Conservation (phyloP, 2,888 invertebrate species). For the Lamellibrachia satsuma region DNA sequence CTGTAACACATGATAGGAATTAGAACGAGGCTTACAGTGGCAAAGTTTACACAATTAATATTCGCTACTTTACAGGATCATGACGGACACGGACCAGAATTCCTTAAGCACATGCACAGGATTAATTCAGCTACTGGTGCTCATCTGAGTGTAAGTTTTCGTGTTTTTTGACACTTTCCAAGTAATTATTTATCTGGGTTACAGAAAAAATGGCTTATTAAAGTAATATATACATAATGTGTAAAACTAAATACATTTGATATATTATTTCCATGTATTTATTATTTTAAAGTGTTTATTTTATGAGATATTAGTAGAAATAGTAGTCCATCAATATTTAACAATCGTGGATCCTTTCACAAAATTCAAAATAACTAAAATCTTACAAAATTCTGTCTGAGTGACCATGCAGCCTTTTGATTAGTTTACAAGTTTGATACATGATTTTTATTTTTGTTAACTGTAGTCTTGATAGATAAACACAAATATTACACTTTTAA, state of each 20-base stretch:
- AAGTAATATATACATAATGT: neutral
- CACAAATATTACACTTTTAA: no score
- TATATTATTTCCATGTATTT: neutral
- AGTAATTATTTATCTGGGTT: no score
- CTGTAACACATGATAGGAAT: no score
- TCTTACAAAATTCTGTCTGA: no score
- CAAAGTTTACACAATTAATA: no score
- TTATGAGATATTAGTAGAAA: neutral
- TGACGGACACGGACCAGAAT: conserved; percentile 95
- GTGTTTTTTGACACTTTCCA: neutral
- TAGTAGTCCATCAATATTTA: conserved; percentile 14
- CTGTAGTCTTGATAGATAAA: no score
- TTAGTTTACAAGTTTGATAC: no score
- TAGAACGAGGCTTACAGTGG: no score
- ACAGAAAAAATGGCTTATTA: neutral
- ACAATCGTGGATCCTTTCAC: neutral
- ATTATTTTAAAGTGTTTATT: neutral
- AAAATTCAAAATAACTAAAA: neutral
- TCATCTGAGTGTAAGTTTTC: neutral
- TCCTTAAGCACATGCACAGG: conserved; percentile 89
- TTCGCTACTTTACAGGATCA: conserved; percentile 73
- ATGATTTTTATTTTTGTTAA: no score
- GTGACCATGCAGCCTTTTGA: no score
- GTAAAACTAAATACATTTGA: neutral
- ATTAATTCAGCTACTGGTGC: conserved; percentile 74